Base-by-base conservation (phyloP, 2,113 vertebrate genomes). In the Pseudorhombus dupliciocellatus region DNA sequence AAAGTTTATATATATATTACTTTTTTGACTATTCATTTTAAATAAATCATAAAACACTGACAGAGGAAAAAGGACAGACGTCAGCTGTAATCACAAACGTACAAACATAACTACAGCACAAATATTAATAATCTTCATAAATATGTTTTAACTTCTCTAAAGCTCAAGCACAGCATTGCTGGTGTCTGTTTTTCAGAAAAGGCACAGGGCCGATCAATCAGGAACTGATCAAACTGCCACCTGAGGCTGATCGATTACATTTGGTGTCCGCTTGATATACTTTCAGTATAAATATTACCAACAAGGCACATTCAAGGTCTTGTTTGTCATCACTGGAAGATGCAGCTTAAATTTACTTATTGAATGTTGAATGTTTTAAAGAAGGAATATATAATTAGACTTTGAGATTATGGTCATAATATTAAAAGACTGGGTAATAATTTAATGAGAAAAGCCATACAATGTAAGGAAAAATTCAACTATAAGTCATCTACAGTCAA, bases 1-100 rank as follows among this genome's bases (percentile, higher is more conserved):
- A 56, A 56, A 80, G 48, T 63, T 77, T 0, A 69, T 75, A 87
- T 76, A 85, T 78, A 81, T 78, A 81, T 83, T 70, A 83, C 24
- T 30, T 24, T 81, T 31, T 5, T 31, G 53, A 56, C 21, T 14
- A 11, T 34, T 40, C 7, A 67, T 24, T 56, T 57, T 54, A 34
- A 44, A 66, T 16, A 26, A 26, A 22, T 31, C 16, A 61, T 6
- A 28, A 52, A 16, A 75, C 56, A 48, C 22, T 56, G 46, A 63
- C 46, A 40, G 57, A 11, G 40, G n/a, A 51, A 70, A 24, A 21
- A 52, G 5, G 7, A 46, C 28, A 64, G 4, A 15, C 16, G 62
- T 28, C 20, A 10, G 8, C n/a, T 70, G 37, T 7, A 7, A 46
- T 46, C 46, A 50, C 51, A 56, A 65, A 46, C 12, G 46, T 37